Conservation (phyloP, 2,888 invertebrate species). For the Bombylius major region DNA sequence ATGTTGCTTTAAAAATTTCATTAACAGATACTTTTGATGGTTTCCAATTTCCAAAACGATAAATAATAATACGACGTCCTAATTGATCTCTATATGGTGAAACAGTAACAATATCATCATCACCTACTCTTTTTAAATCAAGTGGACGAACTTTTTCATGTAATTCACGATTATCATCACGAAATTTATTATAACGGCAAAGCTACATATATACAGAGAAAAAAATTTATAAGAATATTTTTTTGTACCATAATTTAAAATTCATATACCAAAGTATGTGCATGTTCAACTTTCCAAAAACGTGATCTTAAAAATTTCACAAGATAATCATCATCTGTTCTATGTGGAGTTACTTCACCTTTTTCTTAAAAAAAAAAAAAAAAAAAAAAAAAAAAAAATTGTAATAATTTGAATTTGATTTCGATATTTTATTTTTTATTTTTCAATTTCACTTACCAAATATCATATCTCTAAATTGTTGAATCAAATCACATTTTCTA, state of each 20-base stretch:
- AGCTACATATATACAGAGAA: constrained; percentile 30
- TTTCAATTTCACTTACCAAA: constrained; percentile 42
- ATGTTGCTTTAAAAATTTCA: constrained; percentile 59
- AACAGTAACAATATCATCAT: constrained; percentile 54
- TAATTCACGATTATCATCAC: constrained; percentile 54
- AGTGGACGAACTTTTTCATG: constrained; percentile 54
- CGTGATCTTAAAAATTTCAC: constrained; percentile 62
- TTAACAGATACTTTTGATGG: constrained; percentile 50
- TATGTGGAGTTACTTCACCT: constrained; percentile 59
- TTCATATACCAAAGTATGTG: constrained; percentile 58
- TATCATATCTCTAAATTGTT: constrained; percentile 61
- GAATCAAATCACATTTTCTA: constrained; percentile 51
- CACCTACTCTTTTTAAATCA: constrained; percentile 50
- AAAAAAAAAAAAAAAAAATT: not conserved
- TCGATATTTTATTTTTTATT: not conserved
- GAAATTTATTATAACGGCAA: constrained; percentile 62
- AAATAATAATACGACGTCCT: constrained; percentile 55
- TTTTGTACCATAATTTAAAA: not conserved
- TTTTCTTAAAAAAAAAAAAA: constrained; percentile 45
- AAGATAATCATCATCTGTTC: constrained; percentile 64
- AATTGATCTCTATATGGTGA: constrained; percentile 65
- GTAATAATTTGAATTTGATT: not conserved
- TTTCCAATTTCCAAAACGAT: constrained; percentile 65
- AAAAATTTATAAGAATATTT: not conserved
- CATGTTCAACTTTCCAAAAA: constrained; percentile 54